Evolutionary conservation across 2,113 vertebrate genomes (phyloP).

Genomic region (Sphyrna mokarran): DNA sequence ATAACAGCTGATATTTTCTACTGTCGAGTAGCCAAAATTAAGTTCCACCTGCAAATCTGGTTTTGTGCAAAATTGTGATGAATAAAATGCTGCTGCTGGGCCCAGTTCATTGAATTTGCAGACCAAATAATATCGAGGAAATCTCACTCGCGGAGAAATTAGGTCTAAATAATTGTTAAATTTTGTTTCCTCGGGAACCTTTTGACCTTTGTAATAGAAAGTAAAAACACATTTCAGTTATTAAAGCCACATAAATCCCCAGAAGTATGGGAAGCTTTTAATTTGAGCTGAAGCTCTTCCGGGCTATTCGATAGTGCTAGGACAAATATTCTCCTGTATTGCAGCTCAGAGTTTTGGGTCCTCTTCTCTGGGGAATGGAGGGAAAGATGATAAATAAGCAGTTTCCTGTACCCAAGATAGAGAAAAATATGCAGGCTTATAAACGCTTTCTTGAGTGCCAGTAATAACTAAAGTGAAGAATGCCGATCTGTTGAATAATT

Average conservation of each 20-base stretch:
- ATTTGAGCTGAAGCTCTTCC: slow-evolving; percentile 63
- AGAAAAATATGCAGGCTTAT: slow-evolving; percentile 11
- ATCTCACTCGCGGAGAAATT: slow-evolving; percentile 87
- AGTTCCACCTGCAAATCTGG: slow-evolving; percentile 88
- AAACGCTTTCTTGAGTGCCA: slow-evolving; percentile 17
- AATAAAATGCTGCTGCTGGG: slow-evolving; percentile 70
- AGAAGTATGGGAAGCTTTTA: slow-evolving; percentile 66
- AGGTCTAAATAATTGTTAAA: slow-evolving; percentile 90
- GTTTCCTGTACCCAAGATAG: slow-evolving; percentile 7
- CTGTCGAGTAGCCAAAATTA: slow-evolving; percentile 78
- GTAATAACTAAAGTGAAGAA: slow-evolving; percentile 27
- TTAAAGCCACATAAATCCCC: slow-evolving; percentile 74
- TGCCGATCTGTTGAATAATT: slow-evolving; percentile 3
- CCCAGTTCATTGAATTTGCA: slow-evolving; percentile 88
- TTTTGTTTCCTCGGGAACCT: slow-evolving; percentile 82
- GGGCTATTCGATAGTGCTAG: slow-evolving; percentile 68
- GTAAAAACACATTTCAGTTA: slow-evolving; percentile 75
- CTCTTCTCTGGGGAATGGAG: slow-evolving; percentile 60
- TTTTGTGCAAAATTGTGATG: slow-evolving; percentile 85
- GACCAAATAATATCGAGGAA: slow-evolving; percentile 87
- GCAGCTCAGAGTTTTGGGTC: slow-evolving; percentile 61
- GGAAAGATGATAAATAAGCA: slow-evolving; percentile 55
- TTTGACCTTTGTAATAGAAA: slow-evolving; percentile 76
- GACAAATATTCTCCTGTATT: slow-evolving; percentile 59
- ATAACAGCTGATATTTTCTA: slow-evolving; percentile 64